These are phyloP conservation scores for Lithodes maja DNA, from an alignment of 2,888 invertebrate genomes.

Conservation along the genomic window DNA sequence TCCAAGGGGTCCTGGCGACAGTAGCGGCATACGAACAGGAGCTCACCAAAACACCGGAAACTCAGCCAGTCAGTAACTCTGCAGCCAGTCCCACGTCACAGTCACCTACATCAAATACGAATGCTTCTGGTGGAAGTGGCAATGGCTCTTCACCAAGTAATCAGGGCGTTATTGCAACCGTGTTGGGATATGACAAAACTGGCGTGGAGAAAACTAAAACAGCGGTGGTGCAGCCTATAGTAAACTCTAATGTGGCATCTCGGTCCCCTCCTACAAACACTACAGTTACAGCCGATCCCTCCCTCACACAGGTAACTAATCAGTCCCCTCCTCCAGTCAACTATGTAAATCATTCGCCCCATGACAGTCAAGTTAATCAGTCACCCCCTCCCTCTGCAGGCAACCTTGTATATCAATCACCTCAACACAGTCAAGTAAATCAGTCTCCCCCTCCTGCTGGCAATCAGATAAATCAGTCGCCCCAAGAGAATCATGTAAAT, in stretches of 20 bases:
- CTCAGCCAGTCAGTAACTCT: background rate
- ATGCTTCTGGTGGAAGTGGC: background rate
- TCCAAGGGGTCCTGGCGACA: constrained; percentile 23
- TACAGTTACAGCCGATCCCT: background rate
- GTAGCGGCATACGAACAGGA: constrained; percentile 26
- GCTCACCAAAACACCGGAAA: background rate
- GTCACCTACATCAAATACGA: background rate
- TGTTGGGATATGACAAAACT: background rate
- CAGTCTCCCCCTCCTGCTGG: background rate
- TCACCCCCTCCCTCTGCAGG: background rate
- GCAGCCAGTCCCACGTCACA: background rate
- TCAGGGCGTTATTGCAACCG: constrained; percentile 1
- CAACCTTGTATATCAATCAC: background rate
- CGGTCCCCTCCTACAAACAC: background rate
- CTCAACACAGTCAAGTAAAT: background rate
- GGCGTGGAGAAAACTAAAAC: background rate
- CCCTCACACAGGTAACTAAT: background rate
- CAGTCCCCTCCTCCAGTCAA: background rate
- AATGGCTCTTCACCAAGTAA: background rate
- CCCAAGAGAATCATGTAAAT: background rate
- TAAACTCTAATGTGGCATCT: background rate
- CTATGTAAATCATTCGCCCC: background rate
- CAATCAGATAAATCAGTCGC: background rate
- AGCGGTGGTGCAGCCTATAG: background rate
- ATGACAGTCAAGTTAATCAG: background rate